Evolutionary conservation across 2,888 invertebrate species (phyloP).

Genomic region (Heliothis peltigera): DNA sequence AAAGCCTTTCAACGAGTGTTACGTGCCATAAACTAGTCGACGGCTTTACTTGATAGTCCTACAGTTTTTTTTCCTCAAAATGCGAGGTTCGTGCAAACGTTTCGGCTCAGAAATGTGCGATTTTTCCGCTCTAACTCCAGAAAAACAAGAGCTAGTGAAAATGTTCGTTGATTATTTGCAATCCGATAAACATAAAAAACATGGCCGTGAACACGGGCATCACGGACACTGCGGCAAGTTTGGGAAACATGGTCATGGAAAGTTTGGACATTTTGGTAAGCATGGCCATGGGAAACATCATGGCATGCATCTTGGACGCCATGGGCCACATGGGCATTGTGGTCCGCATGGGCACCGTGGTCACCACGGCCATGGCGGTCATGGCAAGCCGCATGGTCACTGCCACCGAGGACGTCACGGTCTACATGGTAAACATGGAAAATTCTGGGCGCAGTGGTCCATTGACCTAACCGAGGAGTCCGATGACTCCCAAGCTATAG

Average conservation of each 20-base stretch:
- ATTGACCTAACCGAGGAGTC: slow-evolving; percentile 52
- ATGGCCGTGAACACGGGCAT: slow-evolving; percentile 18
- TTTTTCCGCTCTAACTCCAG: slow-evolving; percentile 35
- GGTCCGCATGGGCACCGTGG: slow-evolving; percentile 35
- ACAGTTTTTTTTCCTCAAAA: slow-evolving; percentile 54
- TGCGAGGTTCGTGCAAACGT: slow-evolving; percentile 60
- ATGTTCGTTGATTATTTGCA: slow-evolving; percentile 64
- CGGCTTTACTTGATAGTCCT: slow-evolving; percentile 54
- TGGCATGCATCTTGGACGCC: slow-evolving; percentile 8
- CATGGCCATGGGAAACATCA: slow-evolving; percentile 49
- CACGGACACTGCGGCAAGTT: slow-evolving; percentile 3
- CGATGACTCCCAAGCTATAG: slow-evolving; percentile 27
- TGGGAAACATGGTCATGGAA: slow-evolving; percentile 20
- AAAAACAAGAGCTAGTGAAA: slow-evolving; percentile 61
- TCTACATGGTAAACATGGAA: slow-evolving; percentile 42
- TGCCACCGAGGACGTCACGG: slow-evolving; percentile 41
- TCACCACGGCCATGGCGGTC: slow-evolving; percentile 53
- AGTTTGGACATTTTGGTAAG: slow-evolving; percentile 53
- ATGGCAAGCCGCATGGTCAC: slow-evolving; percentile 18
- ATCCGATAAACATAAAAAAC: slow-evolving; percentile 43
- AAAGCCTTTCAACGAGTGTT: slow-evolving; percentile 40
- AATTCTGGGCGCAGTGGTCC: slow-evolving; percentile 50
- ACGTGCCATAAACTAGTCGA: slow-evolving; percentile 55
- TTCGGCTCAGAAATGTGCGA: slow-evolving; percentile 52
- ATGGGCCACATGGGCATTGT: slow-evolving; percentile 6